A percentile compares a stretch with the other conserved stretches of the same genome.
Evolutionary conservation across 2,888 invertebrate species (phyloP).

Genomic region (Ligdia adustata): DNA sequence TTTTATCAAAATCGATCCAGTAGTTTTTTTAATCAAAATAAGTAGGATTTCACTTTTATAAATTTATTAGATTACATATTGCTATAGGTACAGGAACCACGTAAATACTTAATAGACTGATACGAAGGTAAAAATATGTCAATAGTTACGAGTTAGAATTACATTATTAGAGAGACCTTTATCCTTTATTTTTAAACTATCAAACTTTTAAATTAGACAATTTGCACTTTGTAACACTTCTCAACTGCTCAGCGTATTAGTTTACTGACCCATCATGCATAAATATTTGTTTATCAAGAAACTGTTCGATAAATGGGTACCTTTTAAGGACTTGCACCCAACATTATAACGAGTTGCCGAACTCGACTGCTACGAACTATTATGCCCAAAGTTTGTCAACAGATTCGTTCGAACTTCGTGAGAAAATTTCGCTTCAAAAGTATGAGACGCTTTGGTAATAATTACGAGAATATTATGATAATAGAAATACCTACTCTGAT

Average conservation of each 20-base stretch:
- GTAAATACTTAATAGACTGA: too few species aligned
- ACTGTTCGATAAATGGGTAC: conserved; percentile 10
- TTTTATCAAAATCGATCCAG: too few species aligned
- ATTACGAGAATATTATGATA: conserved; percentile 14
- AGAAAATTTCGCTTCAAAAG: conserved; percentile 44
- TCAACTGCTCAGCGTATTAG: too few species aligned
- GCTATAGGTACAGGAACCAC: too few species aligned
- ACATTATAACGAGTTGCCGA: conserved; percentile 54
- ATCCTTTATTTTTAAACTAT: too few species aligned
- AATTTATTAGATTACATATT: too few species aligned
- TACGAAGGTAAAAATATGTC: too few species aligned
- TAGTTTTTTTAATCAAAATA: too few species aligned
- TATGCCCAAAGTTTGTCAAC: conserved; percentile 62
- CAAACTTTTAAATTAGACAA: background rate
- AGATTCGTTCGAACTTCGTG: conserved; percentile 49
- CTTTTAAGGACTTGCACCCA: conserved; percentile 12
- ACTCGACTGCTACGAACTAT: conserved; percentile 50
- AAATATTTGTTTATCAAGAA: background rate
- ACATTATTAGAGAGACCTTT: too few species aligned
- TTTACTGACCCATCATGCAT: too few species aligned
- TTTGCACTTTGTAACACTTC: background rate
- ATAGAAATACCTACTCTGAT: background rate
- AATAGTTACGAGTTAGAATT: too few species aligned
- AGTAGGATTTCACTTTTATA: too few species aligned
- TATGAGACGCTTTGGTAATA: conserved; percentile 42